Conservation (phyloP, 1,140 invertebrate species). For the Lucilia cuprina region DNA sequence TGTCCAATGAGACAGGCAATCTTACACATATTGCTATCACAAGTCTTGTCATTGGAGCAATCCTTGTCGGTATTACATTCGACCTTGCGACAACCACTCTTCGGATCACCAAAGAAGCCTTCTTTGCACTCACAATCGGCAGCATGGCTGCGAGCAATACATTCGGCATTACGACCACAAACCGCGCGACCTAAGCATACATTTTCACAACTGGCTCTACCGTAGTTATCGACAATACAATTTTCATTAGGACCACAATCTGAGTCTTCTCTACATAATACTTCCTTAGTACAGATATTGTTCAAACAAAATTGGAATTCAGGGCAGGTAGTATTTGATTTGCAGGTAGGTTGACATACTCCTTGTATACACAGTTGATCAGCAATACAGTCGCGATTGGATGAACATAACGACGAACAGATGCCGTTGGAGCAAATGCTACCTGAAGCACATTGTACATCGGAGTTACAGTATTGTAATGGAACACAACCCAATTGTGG, state of each 20-base stretch:
- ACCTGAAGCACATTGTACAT: conserved; percentile 80
- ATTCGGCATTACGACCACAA: conserved; percentile 84
- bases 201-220: conserved; percentile 75
- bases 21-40: conserved; percentile 80
- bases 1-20: conserved; percentile 82
- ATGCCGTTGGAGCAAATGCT: conserved; percentile 83
- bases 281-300: conserved; percentile 81
- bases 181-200: conserved; percentile 72
- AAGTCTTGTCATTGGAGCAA: conserved; percentile 83
- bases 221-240: conserved; percentile 73
- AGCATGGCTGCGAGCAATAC: conserved; percentile 72
- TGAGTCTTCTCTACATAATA: conserved; percentile 72
- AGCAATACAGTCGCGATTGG: conserved; percentile 78
- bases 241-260: conserved; percentile 75
- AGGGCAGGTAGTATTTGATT: conserved; percentile 77
- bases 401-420: conserved; percentile 78
- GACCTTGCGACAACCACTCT: conserved; percentile 77
- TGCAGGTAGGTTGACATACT: conserved; percentile 81
- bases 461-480: conserved; percentile 78
- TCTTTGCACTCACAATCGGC: conserved; percentile 78
- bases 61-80: conserved; percentile 77
- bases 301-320: conserved; percentile 83
- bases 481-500: conserved; percentile 81
- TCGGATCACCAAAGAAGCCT: conserved; percentile 81
- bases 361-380: conserved; percentile 82